Evolutionary conservation across 2,888 invertebrate genomes (phyloP), one percentile per base, ranked within the genome.

Genomic region (Conops quadrifasciatus): DNA sequence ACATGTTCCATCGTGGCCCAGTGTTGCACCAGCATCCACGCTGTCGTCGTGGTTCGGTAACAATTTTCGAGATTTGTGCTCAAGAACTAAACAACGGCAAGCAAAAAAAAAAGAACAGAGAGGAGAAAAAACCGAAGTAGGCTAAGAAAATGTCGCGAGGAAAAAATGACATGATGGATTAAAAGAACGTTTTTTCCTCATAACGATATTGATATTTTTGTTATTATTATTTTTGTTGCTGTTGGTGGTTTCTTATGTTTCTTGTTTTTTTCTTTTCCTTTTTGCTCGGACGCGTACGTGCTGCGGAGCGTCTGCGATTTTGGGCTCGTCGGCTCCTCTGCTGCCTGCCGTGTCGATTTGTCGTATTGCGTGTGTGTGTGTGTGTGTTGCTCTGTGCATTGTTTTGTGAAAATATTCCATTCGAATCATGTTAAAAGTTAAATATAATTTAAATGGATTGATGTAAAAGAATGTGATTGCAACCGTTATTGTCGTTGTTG

Each of bases 1-100:
- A 76, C 76, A 75, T 75, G 74, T 76, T 76, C 72, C 71, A 70
- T 78, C 75, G 71, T 78, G 75, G 75, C 78, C 83, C 82, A 82
- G 82, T 82, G 81, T 80, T 81, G 81, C 79, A 78, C 80, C 80
- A 83, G 80, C 83, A 79, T 80, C 79, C 81, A 81, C 80, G 82
- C 81, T 81, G 83, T 82, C 81, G 80, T 81, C 67, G 64, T 64
- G 65, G 45, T 47, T 67, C 45, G 56, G 45, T 58, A 58, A 47
- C 67, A 47, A 19, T 43, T 67, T 67, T 49, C 62, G 68, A 49
- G 47, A 13, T 26, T 45, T 19, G n/a, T 67, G 59, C 53, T n/a
- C n/a, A 58, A 58, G 24, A 47, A 24, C 49, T 28, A 49, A 45
- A 28, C 7, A 51, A 16, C 21, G 21, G 19, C n/a, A 58, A 63